Base-by-base conservation (phyloP, 1,140 invertebrate genomes). In the Batillaria attramentaria region DNA sequence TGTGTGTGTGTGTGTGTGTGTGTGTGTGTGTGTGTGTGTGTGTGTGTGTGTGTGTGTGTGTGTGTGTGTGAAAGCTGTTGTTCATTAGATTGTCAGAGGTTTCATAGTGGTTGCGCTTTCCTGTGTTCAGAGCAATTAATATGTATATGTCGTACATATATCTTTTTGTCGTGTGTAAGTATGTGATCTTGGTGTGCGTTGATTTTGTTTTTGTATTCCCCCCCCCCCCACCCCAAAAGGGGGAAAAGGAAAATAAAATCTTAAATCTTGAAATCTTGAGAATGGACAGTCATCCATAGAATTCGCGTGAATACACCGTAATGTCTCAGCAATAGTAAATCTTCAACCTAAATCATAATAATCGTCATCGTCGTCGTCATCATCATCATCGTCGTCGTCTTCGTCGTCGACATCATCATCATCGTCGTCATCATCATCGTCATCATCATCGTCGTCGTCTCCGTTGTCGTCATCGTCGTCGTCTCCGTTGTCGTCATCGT, bases 31-130 rank as follows among this genome's bases (percentile, higher is more conserved):
- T 50, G 24, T 13, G 46, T 54, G 46, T 54, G 46, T 54, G 46
- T 54, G 46, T 54, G 46, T 54, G 46, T 54, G 46, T 54, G 46
- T 54, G 46, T 54, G 46, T 54, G 46, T 54, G 46, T 54, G 46
- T 54, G 46, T 54, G 46, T 54, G 46, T 54, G 46, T 54, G 46
- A 18, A n/a, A 18, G 46, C n/a, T 16, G 16, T 16, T 54, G 46
- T 54, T 0, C n/a, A n/a, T 54, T n/a, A 1, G 46, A 18, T n/a
- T 54, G 46, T 54, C 46, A 18, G 46, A n/a, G 16, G 2, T 54
- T 16, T 54, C 46, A 1, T 16, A 18, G 0, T 54, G 46, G 10
- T 10, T 50, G 10, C 24, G 46, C 24, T 10, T 50, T 10, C 24
- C 46, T 13, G 46, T 50, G 46, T 54, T 54, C n/a, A 2, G 16